Evolutionary conservation across 1,140 invertebrate genomes (phyloP).

Genomic region (Dermatophagoides farinae): DNA sequence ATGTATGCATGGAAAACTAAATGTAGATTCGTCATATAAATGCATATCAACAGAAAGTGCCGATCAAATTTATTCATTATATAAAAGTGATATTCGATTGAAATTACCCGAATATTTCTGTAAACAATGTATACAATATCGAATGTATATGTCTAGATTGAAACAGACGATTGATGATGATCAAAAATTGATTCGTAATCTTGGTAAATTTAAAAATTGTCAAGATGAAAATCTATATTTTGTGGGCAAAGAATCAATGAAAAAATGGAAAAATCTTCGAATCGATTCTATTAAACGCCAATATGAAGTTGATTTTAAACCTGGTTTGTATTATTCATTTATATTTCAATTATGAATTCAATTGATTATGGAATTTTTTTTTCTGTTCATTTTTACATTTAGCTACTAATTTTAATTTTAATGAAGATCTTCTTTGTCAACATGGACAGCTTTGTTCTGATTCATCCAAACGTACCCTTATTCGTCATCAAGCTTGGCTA

Average conservation of each 20-base stretch:
- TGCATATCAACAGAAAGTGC: constrained; percentile 18
- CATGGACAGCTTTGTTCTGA: constrained; percentile 28
- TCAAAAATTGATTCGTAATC: constrained; percentile 23
- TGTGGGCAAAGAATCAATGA: constrained; percentile 29
- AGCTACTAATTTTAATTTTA: constrained; percentile 26
- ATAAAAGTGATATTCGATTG: constrained; percentile 29
- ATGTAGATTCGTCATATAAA: background rate
- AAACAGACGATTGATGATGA: constrained; percentile 25
- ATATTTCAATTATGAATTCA: no score
- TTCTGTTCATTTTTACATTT: background rate
- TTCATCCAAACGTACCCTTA: constrained; percentile 25
- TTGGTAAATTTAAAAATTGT: constrained; percentile 20
- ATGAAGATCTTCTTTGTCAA: constrained; percentile 35
- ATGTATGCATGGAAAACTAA: constrained; percentile 13
- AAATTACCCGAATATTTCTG: constrained; percentile 27
- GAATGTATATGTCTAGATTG: constrained; percentile 27
- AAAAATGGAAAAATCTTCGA: constrained; percentile 25
- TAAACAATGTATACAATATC: constrained; percentile 30
- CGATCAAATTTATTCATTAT: constrained; percentile 29
- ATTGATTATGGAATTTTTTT: background rate
- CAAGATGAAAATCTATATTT: constrained; percentile 19
- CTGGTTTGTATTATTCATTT: background rate
- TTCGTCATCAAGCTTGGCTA: constrained; percentile 31
- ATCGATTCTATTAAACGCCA: constrained; percentile 14
- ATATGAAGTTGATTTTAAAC: constrained; percentile 24